Evolutionary conservation across 1,140 invertebrate species (phyloP), one percentile per base, ranked within the genome.

Genomic region (Dryas iulia): DNA sequence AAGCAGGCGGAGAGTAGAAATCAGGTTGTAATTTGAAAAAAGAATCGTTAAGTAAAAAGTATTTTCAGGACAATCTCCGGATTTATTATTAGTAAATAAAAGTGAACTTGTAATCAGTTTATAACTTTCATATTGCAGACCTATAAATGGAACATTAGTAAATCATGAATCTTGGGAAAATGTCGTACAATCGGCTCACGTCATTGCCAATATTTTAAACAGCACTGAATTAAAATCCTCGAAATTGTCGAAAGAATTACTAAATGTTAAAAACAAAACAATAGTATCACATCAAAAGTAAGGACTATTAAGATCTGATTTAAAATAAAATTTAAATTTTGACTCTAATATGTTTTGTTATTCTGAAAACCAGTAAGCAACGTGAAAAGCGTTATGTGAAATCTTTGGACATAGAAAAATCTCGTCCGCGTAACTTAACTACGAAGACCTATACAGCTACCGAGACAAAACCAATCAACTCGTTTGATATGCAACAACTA

Each of bases 121-220:
- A n/a, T n/a, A n/a, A n/a, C 8, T 35, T 47, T 47, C 8, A 21
- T 21, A 21, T 21, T 58, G 18, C 23, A 70, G 62, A 14, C 30
- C 57, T 30, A 56, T 71, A 30, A 71, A 70, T 6, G 83, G 77
- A 0, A 72, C 76, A 12, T 31, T 88, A 68, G 82, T 89, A 5
- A 77, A 83, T 60, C 88, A 82, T 24, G 78, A 86, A 35, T 89
- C 88, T 2, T 90, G 82, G 82, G 87, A 90, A 30, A 90, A 90
- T 62, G 66, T 90, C 5, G 84, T 90, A 5, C 78, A 84, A 71
- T 78, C 77, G 21, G 88, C 88, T 0, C 81, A 87, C 3, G 76
- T 71, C 12, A 87, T 90, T 72, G 86, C 84, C 0, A 79, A 61
- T 4, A 58, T 77, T 6, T 70, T 90, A 11, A 84, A 85, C 47